Conservation (phyloP, 1,140 invertebrate genomes). For the Drosophila grimshawi region DNA sequence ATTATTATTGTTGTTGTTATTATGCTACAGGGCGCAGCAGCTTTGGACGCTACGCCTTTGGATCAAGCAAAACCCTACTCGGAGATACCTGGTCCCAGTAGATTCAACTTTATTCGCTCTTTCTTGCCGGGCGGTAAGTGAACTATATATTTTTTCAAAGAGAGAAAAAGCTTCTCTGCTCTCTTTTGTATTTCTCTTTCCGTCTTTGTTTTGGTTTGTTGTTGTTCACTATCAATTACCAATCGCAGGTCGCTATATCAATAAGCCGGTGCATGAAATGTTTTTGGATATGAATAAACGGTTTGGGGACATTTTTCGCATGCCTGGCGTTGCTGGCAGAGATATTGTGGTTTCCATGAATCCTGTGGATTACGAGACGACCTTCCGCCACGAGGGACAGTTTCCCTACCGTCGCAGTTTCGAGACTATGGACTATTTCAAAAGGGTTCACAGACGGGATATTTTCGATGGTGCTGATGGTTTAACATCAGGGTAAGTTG, state of each 20-base stretch:
- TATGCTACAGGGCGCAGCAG: conserved; percentile 1
- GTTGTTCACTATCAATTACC: conserved; percentile 7
- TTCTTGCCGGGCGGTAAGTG: conserved; percentile 74
- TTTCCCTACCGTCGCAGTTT: conserved; percentile 70
- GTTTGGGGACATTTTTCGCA: conserved; percentile 63
- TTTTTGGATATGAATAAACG: conserved; percentile 53
- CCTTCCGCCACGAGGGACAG: conserved; percentile 74
- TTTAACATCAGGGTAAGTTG: conserved; percentile 58
- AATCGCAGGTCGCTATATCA: conserved; percentile 62
- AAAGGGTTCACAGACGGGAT: conserved; percentile 55
- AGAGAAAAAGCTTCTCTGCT: neutral
- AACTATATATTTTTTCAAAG: conserved; percentile 20
- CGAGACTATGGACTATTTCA: conserved; percentile 65
- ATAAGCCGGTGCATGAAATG: conserved; percentile 58
- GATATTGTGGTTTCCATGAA: conserved; percentile 73
- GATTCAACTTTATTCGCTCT: conserved; percentile 56
- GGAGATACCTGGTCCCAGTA: conserved; percentile 64
- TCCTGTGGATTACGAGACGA: conserved; percentile 66
- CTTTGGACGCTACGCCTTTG: conserved; percentile 14
- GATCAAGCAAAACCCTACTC: conserved; percentile 65
- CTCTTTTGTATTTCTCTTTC: conserved; percentile 6
- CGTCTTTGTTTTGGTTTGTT: neutral
- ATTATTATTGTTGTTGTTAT: neutral
- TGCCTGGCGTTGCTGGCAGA: conserved; percentile 60
- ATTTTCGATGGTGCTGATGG: conserved; percentile 68